Evolutionary conservation across 2,113 vertebrate genomes (phyloP).

Genomic region (Harpagus bidentatus): DNA sequence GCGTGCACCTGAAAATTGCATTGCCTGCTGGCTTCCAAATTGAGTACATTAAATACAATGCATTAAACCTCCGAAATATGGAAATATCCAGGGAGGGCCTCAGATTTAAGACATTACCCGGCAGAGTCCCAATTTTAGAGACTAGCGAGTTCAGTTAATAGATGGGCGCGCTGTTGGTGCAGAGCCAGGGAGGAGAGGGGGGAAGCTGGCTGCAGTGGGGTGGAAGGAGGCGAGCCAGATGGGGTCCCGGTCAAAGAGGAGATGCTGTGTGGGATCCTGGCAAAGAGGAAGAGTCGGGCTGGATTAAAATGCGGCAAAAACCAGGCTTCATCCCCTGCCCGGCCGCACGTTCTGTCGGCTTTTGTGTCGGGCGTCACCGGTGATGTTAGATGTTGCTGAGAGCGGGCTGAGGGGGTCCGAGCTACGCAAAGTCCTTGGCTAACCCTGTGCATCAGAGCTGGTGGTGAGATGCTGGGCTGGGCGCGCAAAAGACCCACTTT

Average conservation of each 20-base stretch:
- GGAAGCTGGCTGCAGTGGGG: background rate
- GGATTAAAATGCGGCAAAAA: background rate
- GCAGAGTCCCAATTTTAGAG: background rate
- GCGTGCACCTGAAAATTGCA: constrained; percentile 15
- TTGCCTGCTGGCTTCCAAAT: constrained; percentile 39
- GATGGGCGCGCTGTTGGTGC: background rate
- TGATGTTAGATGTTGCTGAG: background rate
- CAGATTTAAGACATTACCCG: background rate
- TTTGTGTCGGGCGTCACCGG: background rate
- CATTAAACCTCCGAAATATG: constrained; percentile 19
- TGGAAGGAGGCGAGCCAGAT: background rate
- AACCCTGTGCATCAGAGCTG: background rate
- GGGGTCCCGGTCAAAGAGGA: background rate
- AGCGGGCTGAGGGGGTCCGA: background rate
- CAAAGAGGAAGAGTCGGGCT: background rate
- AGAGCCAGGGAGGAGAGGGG: background rate
- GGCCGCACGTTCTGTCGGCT: accelerated
- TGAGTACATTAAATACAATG: constrained; percentile 18
- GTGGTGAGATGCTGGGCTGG: background rate
- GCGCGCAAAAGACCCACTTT: background rate
- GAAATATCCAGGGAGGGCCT: constrained; percentile 3
- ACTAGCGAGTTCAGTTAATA: background rate
- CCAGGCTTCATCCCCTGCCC: background rate
- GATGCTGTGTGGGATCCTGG: background rate
- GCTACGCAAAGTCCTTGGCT: background rate